Evolutionary conservation across 2,113 vertebrate genomes (phyloP), one percentile per base, ranked within the genome.

Genomic region (Pogona vitticeps): DNA sequence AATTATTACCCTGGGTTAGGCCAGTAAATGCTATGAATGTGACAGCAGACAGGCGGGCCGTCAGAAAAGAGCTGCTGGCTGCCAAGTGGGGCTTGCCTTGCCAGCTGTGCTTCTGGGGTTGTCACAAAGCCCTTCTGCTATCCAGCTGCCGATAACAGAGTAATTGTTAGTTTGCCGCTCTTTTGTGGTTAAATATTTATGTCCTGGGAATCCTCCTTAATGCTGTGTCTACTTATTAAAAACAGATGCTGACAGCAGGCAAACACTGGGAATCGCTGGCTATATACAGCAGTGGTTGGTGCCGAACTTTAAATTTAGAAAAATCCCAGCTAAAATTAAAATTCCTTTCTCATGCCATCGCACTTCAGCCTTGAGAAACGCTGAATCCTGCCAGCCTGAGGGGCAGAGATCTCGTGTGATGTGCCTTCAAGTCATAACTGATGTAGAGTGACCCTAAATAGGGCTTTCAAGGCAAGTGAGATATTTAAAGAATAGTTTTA

Each of bases 11-110:
- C 61, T 58, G 85, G 36, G 71, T 56, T n/a, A 76, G 79, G 59
- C 42, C 14, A 13, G 72, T 38, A 76, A 80, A 52, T 63, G 58
- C 77, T 63, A 3, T 80, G 73, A n/a, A 88, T 42, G 85, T 82
- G 82, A 46, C 84, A 91, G 90, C 82, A 82, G 72, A 87, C 21
- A 84, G 87, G 88, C 81, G 88, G 88, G 85, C 46, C 46, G 46
- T 52, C 81, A 87, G 89, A 80, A 6, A 83, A 4, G 88, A 3
- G 33, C 42, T 61, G 56, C 65, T 8, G 73, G 8, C 78, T 86
- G 89, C 89, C 93, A 93, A 82, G 83, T 23, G 0, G 46, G 83
- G 14, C 33, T 82, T 23, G 40, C 80, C 65, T 82, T 89, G 91
- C 92, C 89, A 92, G 1, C 79, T 18, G 61, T 79, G 59, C 42